Evolutionary conservation across 2,113 vertebrate genomes (phyloP).

Genomic region (Seriola quinqueradiata): DNA sequence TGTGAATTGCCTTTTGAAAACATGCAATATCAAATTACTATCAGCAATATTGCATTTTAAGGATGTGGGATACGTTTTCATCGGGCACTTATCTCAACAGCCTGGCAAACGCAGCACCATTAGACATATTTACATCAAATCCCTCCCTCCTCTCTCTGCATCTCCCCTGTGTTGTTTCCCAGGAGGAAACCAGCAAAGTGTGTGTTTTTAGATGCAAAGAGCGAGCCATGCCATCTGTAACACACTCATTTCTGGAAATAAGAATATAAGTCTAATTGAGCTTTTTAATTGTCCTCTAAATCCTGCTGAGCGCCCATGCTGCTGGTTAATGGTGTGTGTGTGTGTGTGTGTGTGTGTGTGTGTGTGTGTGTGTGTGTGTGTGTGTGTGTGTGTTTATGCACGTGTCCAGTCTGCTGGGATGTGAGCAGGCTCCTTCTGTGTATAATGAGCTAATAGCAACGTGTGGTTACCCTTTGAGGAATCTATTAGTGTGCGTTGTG

Average conservation of each 20-base stretch:
- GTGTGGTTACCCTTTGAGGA: slow-evolving; percentile 61
- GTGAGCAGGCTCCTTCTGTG: slow-evolving; percentile 36
- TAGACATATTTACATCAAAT: slow-evolving; percentile 70
- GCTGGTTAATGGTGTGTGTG: slow-evolving; percentile 67
- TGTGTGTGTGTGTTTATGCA: slow-evolving; percentile 18
- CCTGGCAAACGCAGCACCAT: slow-evolving; percentile 37
- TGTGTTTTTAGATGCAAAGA: slow-evolving; percentile 65
- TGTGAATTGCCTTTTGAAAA: slow-evolving; percentile 50
- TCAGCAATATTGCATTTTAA: slow-evolving; percentile 49
- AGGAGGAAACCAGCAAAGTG: slow-evolving; percentile 58
- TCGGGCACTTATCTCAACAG: slow-evolving; percentile 64
- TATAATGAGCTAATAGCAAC: slow-evolving; percentile 58
- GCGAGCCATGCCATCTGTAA: slow-evolving; percentile 69
- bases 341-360: slow-evolving; percentile 26
- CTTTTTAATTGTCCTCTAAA: slow-evolving; percentile 80
- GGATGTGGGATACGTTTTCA: slow-evolving; percentile 49
- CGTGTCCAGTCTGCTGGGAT: slow-evolving; percentile 61
- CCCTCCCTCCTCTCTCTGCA: slow-evolving; percentile 33
- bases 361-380: slow-evolving; percentile 22
- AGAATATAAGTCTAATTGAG: slow-evolving; percentile 77
- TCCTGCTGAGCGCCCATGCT: slow-evolving; percentile 77
- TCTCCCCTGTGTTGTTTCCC: slow-evolving; percentile 54
- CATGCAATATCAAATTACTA: slow-evolving; percentile 19
- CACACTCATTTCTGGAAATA: slow-evolving; percentile 62
- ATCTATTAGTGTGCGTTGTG: slow-evolving; percentile 49